Base-by-base conservation (phyloP, 2,888 invertebrate genomes). In the Hypolimnas misippus region DNA sequence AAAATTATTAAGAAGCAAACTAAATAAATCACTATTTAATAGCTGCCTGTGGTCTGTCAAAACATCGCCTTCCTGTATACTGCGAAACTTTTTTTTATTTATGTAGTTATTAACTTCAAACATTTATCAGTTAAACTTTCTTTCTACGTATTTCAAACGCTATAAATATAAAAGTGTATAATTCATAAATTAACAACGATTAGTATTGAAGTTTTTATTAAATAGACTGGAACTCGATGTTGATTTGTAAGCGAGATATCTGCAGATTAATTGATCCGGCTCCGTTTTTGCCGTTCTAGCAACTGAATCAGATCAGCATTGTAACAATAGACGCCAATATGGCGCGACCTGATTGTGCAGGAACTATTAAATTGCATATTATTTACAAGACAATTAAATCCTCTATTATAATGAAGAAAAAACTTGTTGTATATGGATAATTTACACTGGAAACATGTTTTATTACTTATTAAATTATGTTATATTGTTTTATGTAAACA, bases 301-400 rank as follows among this genome's bases (percentile, higher is more conserved):
- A 52, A 46, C 60, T 60, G 19, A 66, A 63, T 63, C 49, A 57
- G 61, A 62, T 62, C 35, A 61, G 53, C 52, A 46, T 21, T 59
- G 52, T 56, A 60, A 70, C 68, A 67, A 70, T 68, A 56, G 65
- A 54, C 25, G 56, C 57, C 61, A 60, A 55, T 51, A 57, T 60
- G 55, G 35, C 62, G 21, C 65, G 66, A 67, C 65, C 66, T 52
- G 16, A 58, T 68, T 70, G 65, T 60, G 53, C 55, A 60, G 57
- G 44, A 60, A 62, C 64, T 65, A 66, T 67, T 64, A 63, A 67
- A 68, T 65, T 68, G 66, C 55, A 56, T 65, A 64, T 60, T 62
- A 65, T 65, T 65, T 52, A 62, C 55, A 62, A 58, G 56, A 52
- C 54, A 61, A 62, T 60, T 57, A 56, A 52, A 52, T 16, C 19